These are phyloP conservation scores for Tetropium fuscum DNA, from an alignment of 2,888 invertebrate genomes.

Conservation along the genomic window DNA sequence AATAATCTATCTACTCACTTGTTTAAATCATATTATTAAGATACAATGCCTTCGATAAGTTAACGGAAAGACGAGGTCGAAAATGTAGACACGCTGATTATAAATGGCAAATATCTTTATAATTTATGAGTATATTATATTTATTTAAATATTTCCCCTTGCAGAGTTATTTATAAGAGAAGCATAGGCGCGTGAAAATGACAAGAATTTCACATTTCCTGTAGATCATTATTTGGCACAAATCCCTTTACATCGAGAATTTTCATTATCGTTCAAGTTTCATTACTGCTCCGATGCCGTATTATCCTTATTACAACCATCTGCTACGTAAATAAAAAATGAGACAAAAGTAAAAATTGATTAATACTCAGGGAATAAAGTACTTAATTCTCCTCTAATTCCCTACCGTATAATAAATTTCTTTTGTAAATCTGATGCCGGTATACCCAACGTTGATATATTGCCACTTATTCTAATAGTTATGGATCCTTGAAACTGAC, in stretches of 20 bases:
- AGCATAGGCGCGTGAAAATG: too few relatives aligned
- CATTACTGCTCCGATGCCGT: not conserved
- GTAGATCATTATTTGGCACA: not conserved
- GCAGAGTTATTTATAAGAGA: too few relatives aligned
- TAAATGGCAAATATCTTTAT: too few relatives aligned
- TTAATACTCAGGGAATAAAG: constrained; percentile 11
- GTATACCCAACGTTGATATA: not conserved
- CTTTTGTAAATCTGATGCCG: not conserved
- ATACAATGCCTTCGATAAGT: too few relatives aligned
- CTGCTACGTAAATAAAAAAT: constrained; percentile 12
- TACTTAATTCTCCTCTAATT: constrained; percentile 4
- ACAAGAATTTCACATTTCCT: too few relatives aligned
- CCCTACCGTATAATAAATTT: not conserved
- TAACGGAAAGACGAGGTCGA: too few relatives aligned
- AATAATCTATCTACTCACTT: too few relatives aligned
- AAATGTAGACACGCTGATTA: too few relatives aligned
- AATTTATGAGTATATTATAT: too few relatives aligned
- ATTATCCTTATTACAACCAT: constrained; percentile 9
- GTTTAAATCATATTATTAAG: too few relatives aligned
- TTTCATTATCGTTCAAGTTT: not conserved
- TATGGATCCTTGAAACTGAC: too few relatives aligned
- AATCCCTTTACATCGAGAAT: not conserved
- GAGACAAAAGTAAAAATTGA: constrained; percentile 13
- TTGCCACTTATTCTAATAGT: constrained; percentile 1
- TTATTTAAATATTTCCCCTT: too few relatives aligned